Conservation (phyloP, 1,140 invertebrate genomes). For the Panagrolaimus sp. region DNA sequence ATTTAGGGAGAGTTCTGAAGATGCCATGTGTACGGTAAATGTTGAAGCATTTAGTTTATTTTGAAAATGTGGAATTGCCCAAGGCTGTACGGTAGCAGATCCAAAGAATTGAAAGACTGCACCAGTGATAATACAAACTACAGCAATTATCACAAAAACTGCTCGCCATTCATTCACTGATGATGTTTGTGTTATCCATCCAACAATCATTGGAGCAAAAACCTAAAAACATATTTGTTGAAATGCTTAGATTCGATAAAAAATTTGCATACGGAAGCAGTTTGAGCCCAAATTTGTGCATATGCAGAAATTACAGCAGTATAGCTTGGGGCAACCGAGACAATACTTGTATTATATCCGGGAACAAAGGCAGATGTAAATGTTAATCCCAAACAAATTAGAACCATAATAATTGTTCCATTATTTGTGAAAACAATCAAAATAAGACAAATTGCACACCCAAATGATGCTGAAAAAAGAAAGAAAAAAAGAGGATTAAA, state of each 20-base stretch:
- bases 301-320: slow-evolving; percentile 12
- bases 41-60: background rate
- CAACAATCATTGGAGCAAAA: background rate
- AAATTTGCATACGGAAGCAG: too few relatives aligned
- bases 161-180: background rate
- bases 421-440: background rate
- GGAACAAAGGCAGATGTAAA: slow-evolving; percentile 9
- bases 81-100: background rate
- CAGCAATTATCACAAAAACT: slow-evolving; percentile 4
- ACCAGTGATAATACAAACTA: slow-evolving; percentile 1
- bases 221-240: too few relatives aligned
- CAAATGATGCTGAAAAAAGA: slow-evolving; percentile 13
- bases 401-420: background rate
- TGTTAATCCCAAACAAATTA: background rate
- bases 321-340: slow-evolving; percentile 1
- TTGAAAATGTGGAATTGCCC: background rate
- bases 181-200: background rate
- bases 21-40: background rate
- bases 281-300: slow-evolving; percentile 14
- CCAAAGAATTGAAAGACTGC: slow-evolving; percentile 14
- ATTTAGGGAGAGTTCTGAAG: background rate
- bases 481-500: too few relatives aligned
- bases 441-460: slow-evolving; percentile 1
- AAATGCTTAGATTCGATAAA: too few relatives aligned
- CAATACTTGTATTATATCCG: slow-evolving; percentile 3